Base-by-base conservation (phyloP, 2,888 invertebrate species). In the Eristalis tenax region DNA sequence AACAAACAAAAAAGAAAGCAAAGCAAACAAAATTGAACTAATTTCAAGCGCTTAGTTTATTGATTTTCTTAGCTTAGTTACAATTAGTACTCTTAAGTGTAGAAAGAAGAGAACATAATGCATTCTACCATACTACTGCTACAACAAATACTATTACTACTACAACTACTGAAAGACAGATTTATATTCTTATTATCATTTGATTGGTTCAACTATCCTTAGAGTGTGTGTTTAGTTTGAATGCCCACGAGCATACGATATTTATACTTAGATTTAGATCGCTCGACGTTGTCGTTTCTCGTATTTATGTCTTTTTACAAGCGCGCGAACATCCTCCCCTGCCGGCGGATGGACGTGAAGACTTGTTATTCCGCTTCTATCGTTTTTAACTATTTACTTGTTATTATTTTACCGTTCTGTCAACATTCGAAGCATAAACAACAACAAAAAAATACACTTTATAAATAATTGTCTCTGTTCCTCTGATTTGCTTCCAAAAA, bases 401-500 rank as follows among this genome's bases (percentile, higher is more conserved):
- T 71, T 78, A 69, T 50, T 26, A 84, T 32, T 65, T 40, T 26
- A 43, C 71, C 28, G 22, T 61, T 68, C 56, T 75, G 50, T 74
- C 64, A 65, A 84, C 80, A 64, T 18, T 43, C 75, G 40, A 61
- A 73, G 50, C 64, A 28, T 57, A 32, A 32, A 32, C 0, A 32
- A 32, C 32, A 32, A 32, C 32, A 32, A 8, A 10, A 4, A 32
- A 32, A 28, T 3, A 38, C 13, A 11, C 13, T 65, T 50, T 43
- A 43, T 38, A 65, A 38, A 13, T 18, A 18, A 50, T 63, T 83
- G 69, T 10, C 59, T 78, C 73, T 69, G 70, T 77, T 85, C 63
- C 71, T 73, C 82, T 88, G 69, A 78, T 85, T 85, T 86, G 80
- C 81, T 84, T 76, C 85, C 83, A 76, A 88, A 80, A 59, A 81